Evolutionary conservation across 2,113 vertebrate species (phyloP).

Genomic region (Brienomyrus longianalis): DNA sequence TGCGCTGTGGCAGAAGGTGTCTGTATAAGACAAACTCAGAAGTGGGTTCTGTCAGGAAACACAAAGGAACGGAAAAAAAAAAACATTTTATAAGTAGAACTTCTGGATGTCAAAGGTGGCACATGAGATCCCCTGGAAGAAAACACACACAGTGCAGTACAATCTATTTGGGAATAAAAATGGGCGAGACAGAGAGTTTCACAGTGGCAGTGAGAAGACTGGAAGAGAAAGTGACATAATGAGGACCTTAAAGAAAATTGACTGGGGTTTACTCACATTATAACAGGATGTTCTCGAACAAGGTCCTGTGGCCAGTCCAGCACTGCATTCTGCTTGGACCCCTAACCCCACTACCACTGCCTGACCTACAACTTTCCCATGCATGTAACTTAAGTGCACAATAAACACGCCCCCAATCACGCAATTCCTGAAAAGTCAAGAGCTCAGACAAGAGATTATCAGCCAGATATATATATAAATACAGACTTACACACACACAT

Average conservation of each 20-base stretch:
- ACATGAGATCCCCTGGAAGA: not conserved
- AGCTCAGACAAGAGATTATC: not conserved
- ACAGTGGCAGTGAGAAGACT: not conserved
- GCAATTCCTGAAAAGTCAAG: not conserved
- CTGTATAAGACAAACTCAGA: not conserved
- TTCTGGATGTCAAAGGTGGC: not conserved
- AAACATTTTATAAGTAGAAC: not conserved
- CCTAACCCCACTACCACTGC: not conserved
- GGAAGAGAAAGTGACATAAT: not conserved
- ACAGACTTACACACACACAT: too few species aligned
- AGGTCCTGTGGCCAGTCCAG: not conserved
- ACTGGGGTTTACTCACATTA: not conserved
- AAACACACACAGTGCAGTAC: not conserved
- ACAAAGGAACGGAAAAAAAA: not conserved
- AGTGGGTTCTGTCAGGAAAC: not conserved
- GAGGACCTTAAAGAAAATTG: not conserved
- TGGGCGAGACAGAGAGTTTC: not conserved
- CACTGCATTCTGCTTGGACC: not conserved
- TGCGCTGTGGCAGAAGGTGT: not conserved
- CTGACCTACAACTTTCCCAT: not conserved
- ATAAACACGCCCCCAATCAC: not conserved
- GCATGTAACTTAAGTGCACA: not conserved
- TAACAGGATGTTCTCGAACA: not conserved
- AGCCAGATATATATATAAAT: not conserved
- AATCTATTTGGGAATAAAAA: not conserved